phyloP scores from a whole-genome alignment of 2,113 vertebrate genomes.

The Neomonachus schauinslandi region DNA sequence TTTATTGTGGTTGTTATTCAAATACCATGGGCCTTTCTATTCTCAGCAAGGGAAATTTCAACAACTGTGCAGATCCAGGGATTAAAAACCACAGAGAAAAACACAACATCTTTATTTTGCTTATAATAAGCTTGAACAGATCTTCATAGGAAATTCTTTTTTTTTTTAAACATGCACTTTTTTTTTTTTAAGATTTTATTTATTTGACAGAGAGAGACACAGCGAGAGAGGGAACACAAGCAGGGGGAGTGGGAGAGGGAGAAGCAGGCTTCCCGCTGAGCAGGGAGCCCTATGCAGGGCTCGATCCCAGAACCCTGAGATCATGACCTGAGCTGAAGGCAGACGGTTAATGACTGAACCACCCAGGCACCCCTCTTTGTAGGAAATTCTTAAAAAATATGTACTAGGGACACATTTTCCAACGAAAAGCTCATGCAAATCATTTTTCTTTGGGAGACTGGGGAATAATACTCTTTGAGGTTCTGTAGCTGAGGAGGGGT shows the following conservation, averaged over 20 bases:
- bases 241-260: too few relatives aligned
- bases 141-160: not conserved
- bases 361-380: not conserved
- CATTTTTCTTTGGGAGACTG: not conserved
- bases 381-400: not conserved
- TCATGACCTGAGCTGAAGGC: too few relatives aligned
- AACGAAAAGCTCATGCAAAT: slow-evolving; percentile 6
- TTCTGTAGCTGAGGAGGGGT: not conserved
- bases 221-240: too few relatives aligned
- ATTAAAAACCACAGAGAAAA: slow-evolving; percentile 12
- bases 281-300: too few relatives aligned
- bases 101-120: not conserved
- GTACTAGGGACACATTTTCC: not conserved
- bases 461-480: not conserved
- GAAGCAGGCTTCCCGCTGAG: too few relatives aligned
- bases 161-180: too few relatives aligned
- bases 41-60: not conserved
- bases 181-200: too few relatives aligned
- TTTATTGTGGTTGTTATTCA: slow-evolving; percentile 33
- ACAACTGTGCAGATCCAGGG: not conserved
- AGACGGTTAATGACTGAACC: too few relatives aligned
- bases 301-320: too few relatives aligned
- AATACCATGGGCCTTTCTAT: not conserved
- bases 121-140: slow-evolving; percentile 2
- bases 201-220: too few relatives aligned